Evolutionary conservation across 2,113 vertebrate genomes (phyloP), one percentile per base, ranked within the genome.

Genomic region (Mastomys natalensis): DNA sequence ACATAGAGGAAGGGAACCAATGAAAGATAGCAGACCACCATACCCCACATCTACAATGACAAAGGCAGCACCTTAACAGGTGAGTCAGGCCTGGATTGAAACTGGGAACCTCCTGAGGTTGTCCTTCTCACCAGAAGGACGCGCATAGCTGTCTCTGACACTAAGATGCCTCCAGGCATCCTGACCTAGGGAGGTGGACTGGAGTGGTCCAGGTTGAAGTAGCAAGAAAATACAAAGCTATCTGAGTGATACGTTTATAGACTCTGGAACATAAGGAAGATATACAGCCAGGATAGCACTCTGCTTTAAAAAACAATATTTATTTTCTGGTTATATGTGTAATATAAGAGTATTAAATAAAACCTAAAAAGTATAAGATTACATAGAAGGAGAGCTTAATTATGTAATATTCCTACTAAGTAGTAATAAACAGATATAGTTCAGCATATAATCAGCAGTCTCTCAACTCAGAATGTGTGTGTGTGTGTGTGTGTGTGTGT

Each of bases 131-230:
- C 66, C 43, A 12, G 3, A 4, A 9, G 13, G 10, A 64, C 0
- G 17, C 5, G 74, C 6, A 0, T 24, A 58, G 87, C 5, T 40
- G n/a, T 43, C 40, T 0, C 0, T 43, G 22, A 1, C 1, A 0
- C n/a, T 4, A 1, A 19, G 74, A 37, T 40, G 1, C 4, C 40
- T 73, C 60, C 16, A 51, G 31, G 13, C 7, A n/a, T 37, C 90
- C 92, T 45, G 40, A 55, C 51, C 10, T 26, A 3, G 6, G 2
- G 43, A 40, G 40, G 45, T 3, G 5, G 11, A n/a, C 51, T 26
- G 5, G 43, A 60, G 19, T 51, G 21, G 68, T 29, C 26, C 5
- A 15, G 12, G 60, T 26, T 11, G 29, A 73, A 60, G n/a, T 34
- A 43, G 51, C 12, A 31, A 8, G 40, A 53, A 10, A 73, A 60